A percentile compares a stretch with the other conserved stretches of the same genome.
phyloP scores from a whole-genome alignment of 2,888 invertebrate genomes.

The Drosophila engyochracea region DNA sequence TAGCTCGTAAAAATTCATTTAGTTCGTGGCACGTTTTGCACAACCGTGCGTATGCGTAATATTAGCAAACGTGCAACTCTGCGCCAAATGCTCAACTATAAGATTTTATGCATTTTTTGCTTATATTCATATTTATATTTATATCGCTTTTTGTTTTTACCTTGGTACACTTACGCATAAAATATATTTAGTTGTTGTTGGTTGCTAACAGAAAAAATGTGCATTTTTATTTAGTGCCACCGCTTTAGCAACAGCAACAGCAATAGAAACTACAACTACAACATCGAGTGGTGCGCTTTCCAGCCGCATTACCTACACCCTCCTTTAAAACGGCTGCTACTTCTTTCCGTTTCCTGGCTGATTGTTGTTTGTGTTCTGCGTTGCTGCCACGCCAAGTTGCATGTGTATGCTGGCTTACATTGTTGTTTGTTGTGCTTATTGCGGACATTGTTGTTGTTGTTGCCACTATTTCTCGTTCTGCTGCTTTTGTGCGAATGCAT shows the following conservation, averaged over 20 bases:
- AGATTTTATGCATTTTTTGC: conserved; percentile 64
- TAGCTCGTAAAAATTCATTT: conserved; percentile 71
- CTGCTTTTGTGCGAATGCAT: conserved; percentile 58
- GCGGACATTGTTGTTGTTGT: neutral
- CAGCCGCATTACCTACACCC: conserved; percentile 9
- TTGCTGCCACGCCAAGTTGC: conserved; percentile 16
- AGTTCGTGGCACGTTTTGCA: conserved; percentile 40
- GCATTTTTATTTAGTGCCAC: conserved; percentile 65
- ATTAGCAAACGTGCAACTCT: conserved; percentile 13
- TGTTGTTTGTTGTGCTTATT: conserved; percentile 9
- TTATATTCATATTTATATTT: conserved; percentile 10
- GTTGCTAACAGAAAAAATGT: conserved; percentile 51
- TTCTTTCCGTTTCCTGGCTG: conserved; percentile 62
- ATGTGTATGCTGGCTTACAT: conserved; percentile 23
- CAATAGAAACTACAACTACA: conserved; percentile 8
- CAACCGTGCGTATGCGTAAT: conserved; percentile 73
- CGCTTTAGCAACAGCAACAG: conserved; percentile 44
- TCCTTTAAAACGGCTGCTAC: conserved; percentile 6
- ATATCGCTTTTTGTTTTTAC: conserved; percentile 2
- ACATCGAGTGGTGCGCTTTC: conserved; percentile 50
- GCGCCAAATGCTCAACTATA: conserved; percentile 60
- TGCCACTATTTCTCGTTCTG: conserved; percentile 25
- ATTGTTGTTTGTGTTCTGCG: conserved; percentile 33
- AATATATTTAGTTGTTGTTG: conserved; percentile 42
- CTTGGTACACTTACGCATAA: conserved; percentile 65